Evolutionary conservation across 2,113 vertebrate genomes (phyloP), one percentile per base, ranked within the genome.

Genomic region (Entosphenus tridentatus): DNA sequence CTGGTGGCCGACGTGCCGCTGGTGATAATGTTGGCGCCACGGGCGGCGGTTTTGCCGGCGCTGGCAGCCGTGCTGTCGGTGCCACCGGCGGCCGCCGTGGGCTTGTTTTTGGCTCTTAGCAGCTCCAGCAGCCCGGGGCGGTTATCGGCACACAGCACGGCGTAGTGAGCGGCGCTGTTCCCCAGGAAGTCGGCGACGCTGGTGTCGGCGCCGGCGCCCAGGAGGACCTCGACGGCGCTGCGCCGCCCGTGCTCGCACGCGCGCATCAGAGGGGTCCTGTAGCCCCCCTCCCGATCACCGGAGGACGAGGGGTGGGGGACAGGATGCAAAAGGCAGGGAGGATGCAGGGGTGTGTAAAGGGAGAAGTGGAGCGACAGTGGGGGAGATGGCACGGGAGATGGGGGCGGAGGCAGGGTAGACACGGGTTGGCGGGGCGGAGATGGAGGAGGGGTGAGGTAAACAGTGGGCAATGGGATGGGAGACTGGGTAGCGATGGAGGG

Each of bases 201-300:
- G 67, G 83, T 78, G 10, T 96, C 89, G 0, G 82, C 83, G 0
- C 87, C 87, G 0, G 78, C 83, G 75, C 72, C 87, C 72, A 97
- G 77, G 76, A 97, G 69, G 68, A 96, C 83, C 57, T 97, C 88
- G 55, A 98, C 90, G 0, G 89, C 86, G 2, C 91, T 92, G 78
- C 75, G 89, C 78, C 89, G 96, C 67, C 85, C 82, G 1, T 83
- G 88, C 72, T 96, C 91, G 8, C 90, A 98, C 57, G 90, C 93
- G 12, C 95, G 69, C 80, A 97, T 95, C 14, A 98, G 74, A 11
- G 89, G 82, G 0, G 88, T 97, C 80, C 93, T 98, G 77, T n/a
- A 11, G 68, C 39, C 5, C 39, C 39, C 39, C 39, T 7, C 39
- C 39, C 39, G 39, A 39, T 39, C 39, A 39, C 39, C 39, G 39